A percentile compares a stretch with the other conserved stretches of the same genome.
phyloP scores from a whole-genome alignment of 30 jellyfish, hydroid and myxozoan genomes.

The Sanderia malayensis region DNA sequence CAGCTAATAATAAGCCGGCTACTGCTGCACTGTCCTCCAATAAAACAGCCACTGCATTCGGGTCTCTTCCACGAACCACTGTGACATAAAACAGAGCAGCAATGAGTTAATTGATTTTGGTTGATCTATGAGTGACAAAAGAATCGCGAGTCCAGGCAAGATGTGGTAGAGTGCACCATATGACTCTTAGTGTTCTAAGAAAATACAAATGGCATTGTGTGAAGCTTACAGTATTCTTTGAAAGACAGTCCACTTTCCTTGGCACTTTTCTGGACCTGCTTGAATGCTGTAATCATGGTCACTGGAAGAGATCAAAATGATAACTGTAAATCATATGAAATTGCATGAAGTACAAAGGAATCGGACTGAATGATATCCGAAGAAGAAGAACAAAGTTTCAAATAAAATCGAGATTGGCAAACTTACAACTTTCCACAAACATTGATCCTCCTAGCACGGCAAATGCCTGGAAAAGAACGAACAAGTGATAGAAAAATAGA shows the following conservation, averaged over 20 bases:
- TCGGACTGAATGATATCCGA: too few relatives aligned
- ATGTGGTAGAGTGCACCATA: too few relatives aligned
- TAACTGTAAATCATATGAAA: too few relatives aligned
- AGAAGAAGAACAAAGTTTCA: too few relatives aligned
- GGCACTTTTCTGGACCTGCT: slow-evolving; percentile 88
- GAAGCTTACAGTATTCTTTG: slow-evolving; percentile 72
- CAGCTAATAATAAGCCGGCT: slow-evolving; percentile 85
- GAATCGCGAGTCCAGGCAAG: too few relatives aligned
- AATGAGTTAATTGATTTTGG: too few relatives aligned
- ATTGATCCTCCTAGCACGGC: slow-evolving; percentile 87
- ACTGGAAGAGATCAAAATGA: slow-evolving; percentile 50
- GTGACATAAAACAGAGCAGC: slow-evolving; percentile 10
- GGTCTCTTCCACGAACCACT: slow-evolving; percentile 98
- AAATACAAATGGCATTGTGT: too few relatives aligned
- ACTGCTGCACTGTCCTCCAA: slow-evolving; percentile 99
- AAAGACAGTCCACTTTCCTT: slow-evolving; percentile 86
- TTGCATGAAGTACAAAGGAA: too few relatives aligned
- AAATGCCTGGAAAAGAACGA: slow-evolving; percentile 64
- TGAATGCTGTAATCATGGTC: slow-evolving; percentile 73
- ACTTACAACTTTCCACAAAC: slow-evolving; percentile 87
- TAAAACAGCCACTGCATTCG: slow-evolving; percentile 96
- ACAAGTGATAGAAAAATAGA: too few relatives aligned
- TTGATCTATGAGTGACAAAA: too few relatives aligned
- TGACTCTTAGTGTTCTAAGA: too few relatives aligned
- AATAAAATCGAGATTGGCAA: too few relatives aligned